phyloP scores from a whole-genome alignment of 1,140 invertebrate species.

The Lasioglossum albipes region DNA sequence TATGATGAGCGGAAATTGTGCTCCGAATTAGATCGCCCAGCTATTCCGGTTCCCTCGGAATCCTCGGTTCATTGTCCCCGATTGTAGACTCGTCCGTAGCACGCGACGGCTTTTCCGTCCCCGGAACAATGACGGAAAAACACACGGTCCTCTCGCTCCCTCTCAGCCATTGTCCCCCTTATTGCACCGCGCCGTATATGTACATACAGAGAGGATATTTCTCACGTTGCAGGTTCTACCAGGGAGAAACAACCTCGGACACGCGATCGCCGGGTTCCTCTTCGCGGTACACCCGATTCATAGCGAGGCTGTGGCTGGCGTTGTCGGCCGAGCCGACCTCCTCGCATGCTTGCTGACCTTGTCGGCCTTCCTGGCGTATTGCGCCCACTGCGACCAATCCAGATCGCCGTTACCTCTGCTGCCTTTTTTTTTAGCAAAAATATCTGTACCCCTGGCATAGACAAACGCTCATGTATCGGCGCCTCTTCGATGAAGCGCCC shows the following conservation, averaged over 20 bases:
- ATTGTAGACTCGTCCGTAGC: background rate
- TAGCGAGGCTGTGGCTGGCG: conserved; percentile 96
- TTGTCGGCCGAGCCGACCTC: conserved; percentile 97
- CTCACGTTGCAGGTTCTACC: conserved; percentile 79
- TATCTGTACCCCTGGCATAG: too few species aligned
- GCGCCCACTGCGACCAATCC: conserved; percentile 80
- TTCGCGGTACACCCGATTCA: conserved; percentile 98
- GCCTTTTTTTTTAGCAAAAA: too few species aligned
- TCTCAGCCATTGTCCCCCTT: background rate
- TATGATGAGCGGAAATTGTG: conserved; percentile 8
- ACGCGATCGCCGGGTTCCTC: conserved; percentile 89
- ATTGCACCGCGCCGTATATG: background rate
- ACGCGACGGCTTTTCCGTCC: background rate
- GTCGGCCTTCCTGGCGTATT: conserved; percentile 90
- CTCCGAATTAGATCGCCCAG: background rate
- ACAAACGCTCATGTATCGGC: too few species aligned
- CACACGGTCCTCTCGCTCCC: background rate
- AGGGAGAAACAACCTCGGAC: conserved; percentile 82
- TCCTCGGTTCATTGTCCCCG: conserved; percentile 8
- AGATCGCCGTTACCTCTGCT: conserved; percentile 72
- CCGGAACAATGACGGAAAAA: background rate
- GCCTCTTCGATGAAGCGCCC: too few species aligned
- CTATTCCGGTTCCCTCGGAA: background rate
- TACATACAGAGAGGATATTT: background rate
- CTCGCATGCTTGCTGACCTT: conserved; percentile 95